Evolutionary conservation across 2,113 vertebrate genomes (phyloP).

Genomic region (Semnornis frantzii): DNA sequence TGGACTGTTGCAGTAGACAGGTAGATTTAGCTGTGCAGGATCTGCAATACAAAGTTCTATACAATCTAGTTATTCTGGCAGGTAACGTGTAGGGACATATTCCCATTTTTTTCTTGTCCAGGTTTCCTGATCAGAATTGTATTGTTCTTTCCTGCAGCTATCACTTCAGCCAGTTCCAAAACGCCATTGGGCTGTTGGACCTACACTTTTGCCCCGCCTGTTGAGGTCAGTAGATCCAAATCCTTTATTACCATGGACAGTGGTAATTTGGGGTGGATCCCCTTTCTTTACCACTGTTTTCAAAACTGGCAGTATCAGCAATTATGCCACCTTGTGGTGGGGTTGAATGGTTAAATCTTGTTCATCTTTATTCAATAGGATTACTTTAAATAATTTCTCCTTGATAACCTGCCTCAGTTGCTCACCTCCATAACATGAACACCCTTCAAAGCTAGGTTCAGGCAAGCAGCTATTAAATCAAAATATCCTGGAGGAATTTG

Average conservation of each 20-base stretch:
- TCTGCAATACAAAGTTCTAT: no score
- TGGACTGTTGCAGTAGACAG: no score
- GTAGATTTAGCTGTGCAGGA: no score
- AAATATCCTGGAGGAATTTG: neutral
- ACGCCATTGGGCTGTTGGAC: no score
- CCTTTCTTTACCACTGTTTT: neutral
- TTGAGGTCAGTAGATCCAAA: neutral
- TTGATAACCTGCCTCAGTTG: neutral
- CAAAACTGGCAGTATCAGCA: neutral
- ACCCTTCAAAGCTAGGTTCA: neutral
- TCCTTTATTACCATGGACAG: neutral
- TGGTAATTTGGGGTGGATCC: neutral
- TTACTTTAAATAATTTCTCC: neutral
- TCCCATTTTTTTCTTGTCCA: no score
- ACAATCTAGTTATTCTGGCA: no score
- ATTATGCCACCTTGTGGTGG: neutral
- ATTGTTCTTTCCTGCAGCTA: no score
- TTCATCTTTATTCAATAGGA: neutral
- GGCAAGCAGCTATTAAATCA: neutral
- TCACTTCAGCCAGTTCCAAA: no score
- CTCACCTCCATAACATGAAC: neutral
- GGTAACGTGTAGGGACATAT: no score
- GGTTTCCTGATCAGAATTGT: no score
- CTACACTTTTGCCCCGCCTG: no score
- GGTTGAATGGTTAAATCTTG: neutral